Percentiles rank a stretch among this genome's conserved stretches.
Evolutionary conservation across 2,797 vertebrate genomes (phyloP).

Genomic region (Echiichthys vipera): DNA sequence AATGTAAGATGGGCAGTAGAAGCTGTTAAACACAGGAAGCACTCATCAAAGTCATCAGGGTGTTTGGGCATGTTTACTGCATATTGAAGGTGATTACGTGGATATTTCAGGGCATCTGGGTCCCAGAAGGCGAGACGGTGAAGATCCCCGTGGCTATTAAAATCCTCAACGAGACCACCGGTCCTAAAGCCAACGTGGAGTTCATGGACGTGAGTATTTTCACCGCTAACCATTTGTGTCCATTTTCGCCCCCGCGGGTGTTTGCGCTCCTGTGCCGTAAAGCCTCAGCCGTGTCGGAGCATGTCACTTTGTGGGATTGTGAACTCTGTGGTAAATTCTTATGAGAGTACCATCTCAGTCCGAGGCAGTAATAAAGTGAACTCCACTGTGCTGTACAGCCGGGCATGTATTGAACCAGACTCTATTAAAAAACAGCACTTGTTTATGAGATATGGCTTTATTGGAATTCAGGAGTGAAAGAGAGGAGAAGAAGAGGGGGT

Average conservation of each 20-base stretch:
- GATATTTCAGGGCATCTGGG: conserved; percentile 93
- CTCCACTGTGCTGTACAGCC: conserved; percentile 25
- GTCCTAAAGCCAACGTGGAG: conserved; percentile 96
- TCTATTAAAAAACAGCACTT: conserved; percentile 72
- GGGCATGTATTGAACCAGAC: conserved; percentile 59
- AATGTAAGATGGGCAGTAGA: not conserved
- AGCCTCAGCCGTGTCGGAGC: conserved; percentile 26
- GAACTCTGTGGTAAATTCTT: conserved; percentile 60
- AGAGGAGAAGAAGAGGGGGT: conserved; percentile 24
- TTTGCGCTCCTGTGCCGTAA: conserved; percentile 7
- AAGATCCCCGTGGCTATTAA: conserved; percentile 99
- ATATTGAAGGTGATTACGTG: conserved; percentile 53
- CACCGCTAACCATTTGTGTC: conserved; percentile 41
- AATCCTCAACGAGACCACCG: conserved; percentile 95
- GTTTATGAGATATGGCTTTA: conserved; percentile 70
- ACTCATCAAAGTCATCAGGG: conserved; percentile 9
- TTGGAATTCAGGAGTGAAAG: conserved; percentile 49
- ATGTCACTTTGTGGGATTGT: conserved; percentile 51
- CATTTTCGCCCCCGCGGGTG: not conserved
- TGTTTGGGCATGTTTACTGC: conserved; percentile 21
- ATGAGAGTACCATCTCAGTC: conserved; percentile 55
- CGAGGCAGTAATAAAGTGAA: conserved; percentile 60
- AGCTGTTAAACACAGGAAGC: conserved; percentile 17
- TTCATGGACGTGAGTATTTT: conserved; percentile 97
- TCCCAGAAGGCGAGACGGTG: conserved; percentile 96